Base-by-base conservation (phyloP, 2,113 vertebrate species). In the Cariama cristata region DNA sequence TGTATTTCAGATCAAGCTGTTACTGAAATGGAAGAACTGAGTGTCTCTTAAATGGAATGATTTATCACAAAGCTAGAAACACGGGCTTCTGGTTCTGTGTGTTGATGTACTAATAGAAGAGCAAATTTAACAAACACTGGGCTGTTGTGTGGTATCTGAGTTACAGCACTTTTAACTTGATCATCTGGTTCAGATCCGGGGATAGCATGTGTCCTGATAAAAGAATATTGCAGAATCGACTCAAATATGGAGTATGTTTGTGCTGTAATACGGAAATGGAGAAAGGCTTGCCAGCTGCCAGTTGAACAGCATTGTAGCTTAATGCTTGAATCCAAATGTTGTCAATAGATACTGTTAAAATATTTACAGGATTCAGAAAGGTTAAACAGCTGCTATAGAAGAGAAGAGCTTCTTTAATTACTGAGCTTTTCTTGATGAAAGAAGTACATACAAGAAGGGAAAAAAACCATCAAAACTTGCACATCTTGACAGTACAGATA, bases 351-450 rank as follows among this genome's bases (percentile, higher is more conserved):
- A 47, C 77, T 87, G 64, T 60, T 96, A 76, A 96, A 97, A 97
- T 93, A 95, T 96, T 97, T 91, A 95, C 74, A 81, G 42, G 28
- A 56, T 79, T 92, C 28, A 63, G 83, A 75, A 95, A 91, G 76
- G 79, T 88, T 92, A 67, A 96, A 86, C 38, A 92, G 63, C 55
- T 97, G 60, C 60, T 35, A 47, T 15, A 40, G n/a, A 59, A 64
- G 24, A 69, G 50, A 79, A 77, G 27, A 79, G 40, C 76, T 81
- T 40, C 50, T 91, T 93, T 82, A 79, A 72, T 97, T 96, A 76
- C 53, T 38, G 74, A 90, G 14, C 38, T 89, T 89, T 79, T 79
- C 47, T 56, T 79, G 14, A 30, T 67, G 55, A 67, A 88, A 50
- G 10, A 83, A 45, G 47, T 52, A 4, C 2, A 17, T 26, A 7